Conservation (phyloP, 64 coral and sea anemone genomes). For the Stylophora pistillata region DNA sequence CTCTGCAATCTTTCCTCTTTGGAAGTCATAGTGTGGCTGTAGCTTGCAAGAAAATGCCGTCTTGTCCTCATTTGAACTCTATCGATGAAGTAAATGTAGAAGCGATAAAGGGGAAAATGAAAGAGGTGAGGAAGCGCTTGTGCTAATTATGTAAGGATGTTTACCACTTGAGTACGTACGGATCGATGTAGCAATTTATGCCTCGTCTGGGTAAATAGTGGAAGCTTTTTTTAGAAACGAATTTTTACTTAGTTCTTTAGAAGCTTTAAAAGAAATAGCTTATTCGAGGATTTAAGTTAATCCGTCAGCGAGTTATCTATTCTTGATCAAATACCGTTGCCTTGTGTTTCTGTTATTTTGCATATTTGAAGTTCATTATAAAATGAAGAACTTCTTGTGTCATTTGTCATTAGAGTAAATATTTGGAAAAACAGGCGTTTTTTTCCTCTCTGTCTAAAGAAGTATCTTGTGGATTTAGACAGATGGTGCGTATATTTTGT, state of each 20-base stretch:
- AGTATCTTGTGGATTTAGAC: not conserved
- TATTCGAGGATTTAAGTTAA: not conserved
- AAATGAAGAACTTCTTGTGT: not conserved
- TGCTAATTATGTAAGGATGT: not conserved
- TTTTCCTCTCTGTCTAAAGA: not conserved
- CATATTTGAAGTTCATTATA: not conserved
- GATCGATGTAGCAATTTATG: not conserved
- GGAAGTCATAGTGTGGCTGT: conserved; percentile 4
- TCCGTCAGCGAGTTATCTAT: not conserved
- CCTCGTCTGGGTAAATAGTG: not conserved
- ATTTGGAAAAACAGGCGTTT: not conserved
- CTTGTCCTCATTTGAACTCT: conserved; percentile 35
- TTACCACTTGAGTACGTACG: not conserved
- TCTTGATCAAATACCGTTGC: not conserved
- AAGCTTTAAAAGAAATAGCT: not conserved
- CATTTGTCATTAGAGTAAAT: conserved; percentile 9
- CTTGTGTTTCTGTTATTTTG: not conserved
- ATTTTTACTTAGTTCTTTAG: not conserved
- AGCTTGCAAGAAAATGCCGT: conserved; percentile 39
- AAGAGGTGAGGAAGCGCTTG: conserved; percentile 1
- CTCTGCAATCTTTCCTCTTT: conserved; percentile 25
- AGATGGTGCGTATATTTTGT: not conserved
- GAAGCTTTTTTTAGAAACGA: not conserved
- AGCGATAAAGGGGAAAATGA: conserved; percentile 44
- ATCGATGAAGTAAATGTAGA: conserved; percentile 27